A percentile compares a stretch with the other conserved stretches of the same genome.
Conservation (phyloP, 2,888 invertebrate species). For the Hedya salicella region DNA sequence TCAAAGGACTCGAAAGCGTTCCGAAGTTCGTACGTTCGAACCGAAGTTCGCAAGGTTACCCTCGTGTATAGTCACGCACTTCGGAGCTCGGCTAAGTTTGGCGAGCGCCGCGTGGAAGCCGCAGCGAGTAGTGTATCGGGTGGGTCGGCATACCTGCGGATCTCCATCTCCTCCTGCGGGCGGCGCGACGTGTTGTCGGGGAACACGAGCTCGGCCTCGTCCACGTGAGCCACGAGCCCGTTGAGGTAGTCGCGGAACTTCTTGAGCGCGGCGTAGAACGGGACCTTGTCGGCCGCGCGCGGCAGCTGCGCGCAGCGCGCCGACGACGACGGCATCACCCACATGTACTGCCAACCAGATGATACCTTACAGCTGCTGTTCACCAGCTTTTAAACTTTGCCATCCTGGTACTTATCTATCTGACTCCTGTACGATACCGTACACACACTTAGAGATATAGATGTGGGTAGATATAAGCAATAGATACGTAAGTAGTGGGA, state of each 20-base stretch:
- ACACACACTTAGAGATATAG: too few species aligned
- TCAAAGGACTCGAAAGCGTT: too few species aligned
- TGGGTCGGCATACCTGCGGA: slow-evolving; percentile 66
- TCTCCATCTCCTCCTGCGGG: slow-evolving; percentile 83
- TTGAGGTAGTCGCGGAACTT: slow-evolving; percentile 97
- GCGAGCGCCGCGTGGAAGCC: too few species aligned
- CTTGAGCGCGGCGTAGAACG: slow-evolving; percentile 97
- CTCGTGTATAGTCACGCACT: too few species aligned
- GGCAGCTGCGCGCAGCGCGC: slow-evolving; percentile 98
- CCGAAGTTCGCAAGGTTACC: too few species aligned
- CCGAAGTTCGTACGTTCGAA: too few species aligned
- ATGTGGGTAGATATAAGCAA: too few species aligned
- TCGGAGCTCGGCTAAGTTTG: too few species aligned
- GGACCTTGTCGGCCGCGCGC: slow-evolving; percentile 98
- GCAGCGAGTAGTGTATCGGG: not conserved
- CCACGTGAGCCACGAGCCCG: slow-evolving; percentile 92
- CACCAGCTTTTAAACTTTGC: too few species aligned
- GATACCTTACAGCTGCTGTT: not conserved
- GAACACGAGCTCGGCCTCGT: slow-evolving; percentile 95
- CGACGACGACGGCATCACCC: slow-evolving; percentile 99
- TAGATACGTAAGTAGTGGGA: too few species aligned
- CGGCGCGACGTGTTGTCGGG: slow-evolving; percentile 82
- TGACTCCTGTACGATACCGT: too few species aligned
- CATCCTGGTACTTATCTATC: too few species aligned
- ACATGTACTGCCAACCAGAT: slow-evolving; percentile 90